Evolutionary conservation across 2,797 vertebrate species (phyloP).

Genomic region (Sandelia bainsii): DNA sequence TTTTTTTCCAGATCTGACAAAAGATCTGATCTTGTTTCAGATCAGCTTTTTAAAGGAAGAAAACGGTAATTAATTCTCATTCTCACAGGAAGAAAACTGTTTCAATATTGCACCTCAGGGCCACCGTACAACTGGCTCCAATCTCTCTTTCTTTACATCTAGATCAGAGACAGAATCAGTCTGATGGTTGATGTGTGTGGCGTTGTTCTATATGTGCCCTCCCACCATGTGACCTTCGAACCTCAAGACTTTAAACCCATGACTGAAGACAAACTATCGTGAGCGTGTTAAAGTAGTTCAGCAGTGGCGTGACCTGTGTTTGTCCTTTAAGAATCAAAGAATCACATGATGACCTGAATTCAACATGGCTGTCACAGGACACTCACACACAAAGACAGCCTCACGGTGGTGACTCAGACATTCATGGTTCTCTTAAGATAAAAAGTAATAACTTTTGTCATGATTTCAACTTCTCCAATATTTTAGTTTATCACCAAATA

Average conservation of each 20-base stretch:
- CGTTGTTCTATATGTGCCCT: not conserved
- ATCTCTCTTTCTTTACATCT: not conserved
- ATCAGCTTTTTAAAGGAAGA: too few relatives aligned
- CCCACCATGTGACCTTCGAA: slow-evolving; percentile 13
- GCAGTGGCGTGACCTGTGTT: slow-evolving; percentile 7
- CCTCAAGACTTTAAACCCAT: slow-evolving; percentile 34
- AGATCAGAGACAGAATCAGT: not conserved
- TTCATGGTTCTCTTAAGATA: not conserved
- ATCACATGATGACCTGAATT: slow-evolving; percentile 39
- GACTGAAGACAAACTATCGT: slow-evolving; percentile 21
- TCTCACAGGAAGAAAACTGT: too few relatives aligned
- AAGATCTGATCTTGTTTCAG: too few relatives aligned
- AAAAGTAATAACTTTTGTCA: not conserved
- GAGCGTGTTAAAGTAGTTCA: not conserved
- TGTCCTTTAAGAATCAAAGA: slow-evolving; percentile 15
- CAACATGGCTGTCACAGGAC: slow-evolving; percentile 36
- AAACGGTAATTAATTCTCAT: too few relatives aligned
- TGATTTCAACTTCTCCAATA: too few relatives aligned
- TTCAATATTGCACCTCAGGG: too few relatives aligned
- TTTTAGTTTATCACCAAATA: too few relatives aligned
- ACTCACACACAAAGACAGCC: not conserved
- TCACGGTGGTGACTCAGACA: not conserved
- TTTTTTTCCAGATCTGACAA: too few relatives aligned
- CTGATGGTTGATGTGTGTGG: not conserved
- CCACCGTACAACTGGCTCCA: not conserved